Evolutionary conservation across 37 sponge, comb jelly and placozoan genomes (phyloP), one percentile per base, ranked within the genome.

Genomic region (Cliona cf. orientalis): DNA sequence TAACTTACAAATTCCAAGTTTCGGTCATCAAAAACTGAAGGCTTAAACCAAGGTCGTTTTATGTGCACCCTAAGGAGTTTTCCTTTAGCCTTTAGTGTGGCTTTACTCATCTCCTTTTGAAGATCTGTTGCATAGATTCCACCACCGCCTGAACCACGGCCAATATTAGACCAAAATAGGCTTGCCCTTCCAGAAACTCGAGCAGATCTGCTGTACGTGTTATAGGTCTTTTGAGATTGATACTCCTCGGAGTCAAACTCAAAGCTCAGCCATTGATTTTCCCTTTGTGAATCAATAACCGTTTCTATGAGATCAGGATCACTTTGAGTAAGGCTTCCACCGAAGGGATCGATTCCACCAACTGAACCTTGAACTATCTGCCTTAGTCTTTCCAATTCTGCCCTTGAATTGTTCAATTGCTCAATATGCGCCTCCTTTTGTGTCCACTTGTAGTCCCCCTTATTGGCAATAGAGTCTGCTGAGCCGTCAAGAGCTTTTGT

Each of bases 31-130:
- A 87, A 87, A 1, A 87, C 22, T 25, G 45, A 53, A n/a, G 88
- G 88, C 36, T 80, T 73, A 39, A 87, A 87, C 88, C 88, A 87
- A 12, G 88, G 88, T 44, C 73, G 75, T 53, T 80, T 69, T 22
- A 87, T 73, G 28, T 58, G 67, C 0, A 87, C 88, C 60, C 88
- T 74, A 22, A 87, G 82, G 9, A 87, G 67, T 55, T 87, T 59
- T 39, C 88, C 88, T 21, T 38, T 46, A 2, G 68, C 70, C n/a
- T 26, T 56, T n/a, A 73, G 43, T 11, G 65, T 32, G n/a, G 74
- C 42, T 6, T 42, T 68, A 56, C 42, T 42, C 23, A 81, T 2
- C 7, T 46, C 36, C 22, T 41, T 42, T 59, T 28, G 44, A 5
- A 31, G 23, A 7, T 25, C 32, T 2, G 75, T 34, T 0, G 75